Evolutionary conservation across 2,888 invertebrate genomes (phyloP).

Genomic region (Diaperis boleti): DNA sequence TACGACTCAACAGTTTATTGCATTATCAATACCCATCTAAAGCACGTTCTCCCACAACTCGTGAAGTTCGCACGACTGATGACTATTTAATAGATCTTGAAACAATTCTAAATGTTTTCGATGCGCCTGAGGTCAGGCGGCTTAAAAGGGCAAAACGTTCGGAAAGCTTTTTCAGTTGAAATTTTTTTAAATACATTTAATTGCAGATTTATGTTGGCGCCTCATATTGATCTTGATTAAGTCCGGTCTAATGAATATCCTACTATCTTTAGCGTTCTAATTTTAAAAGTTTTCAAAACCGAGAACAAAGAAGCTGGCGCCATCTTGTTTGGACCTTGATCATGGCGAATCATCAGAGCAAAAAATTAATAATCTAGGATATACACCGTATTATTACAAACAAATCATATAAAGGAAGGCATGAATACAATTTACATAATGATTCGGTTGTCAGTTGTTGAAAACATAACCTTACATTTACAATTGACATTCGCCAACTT

Average conservation of each 20-base stretch:
- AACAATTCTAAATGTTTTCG: slow-evolving; percentile 23
- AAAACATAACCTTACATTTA: too few relatives aligned
- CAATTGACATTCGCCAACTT: too few relatives aligned
- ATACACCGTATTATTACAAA: too few relatives aligned
- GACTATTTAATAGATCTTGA: slow-evolving; percentile 24
- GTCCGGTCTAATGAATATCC: slow-evolving; percentile 5
- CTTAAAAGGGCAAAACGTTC: background rate
- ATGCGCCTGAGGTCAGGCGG: slow-evolving; percentile 14
- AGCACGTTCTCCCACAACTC: slow-evolving; percentile 20
- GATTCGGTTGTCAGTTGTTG: too few relatives aligned
- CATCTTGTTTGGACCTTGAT: too few relatives aligned
- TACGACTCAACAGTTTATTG: slow-evolving; percentile 6
- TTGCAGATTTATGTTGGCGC: slow-evolving; percentile 3
- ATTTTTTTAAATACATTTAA: background rate
- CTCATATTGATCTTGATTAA: slow-evolving; percentile 14
- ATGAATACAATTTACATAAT: too few relatives aligned
- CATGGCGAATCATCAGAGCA: background rate
- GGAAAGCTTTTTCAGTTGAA: background rate
- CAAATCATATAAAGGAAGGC: too few relatives aligned
- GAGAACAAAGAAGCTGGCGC: slow-evolving; percentile 11
- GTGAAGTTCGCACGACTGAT: slow-evolving; percentile 23
- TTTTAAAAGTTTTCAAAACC: slow-evolving; percentile 21
- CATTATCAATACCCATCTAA: slow-evolving; percentile 21
- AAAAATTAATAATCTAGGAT: too few relatives aligned
- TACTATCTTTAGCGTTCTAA: slow-evolving; percentile 32